phyloP scores from a whole-genome alignment of 2,888 invertebrate species.

The Oxytorus armatus region DNA sequence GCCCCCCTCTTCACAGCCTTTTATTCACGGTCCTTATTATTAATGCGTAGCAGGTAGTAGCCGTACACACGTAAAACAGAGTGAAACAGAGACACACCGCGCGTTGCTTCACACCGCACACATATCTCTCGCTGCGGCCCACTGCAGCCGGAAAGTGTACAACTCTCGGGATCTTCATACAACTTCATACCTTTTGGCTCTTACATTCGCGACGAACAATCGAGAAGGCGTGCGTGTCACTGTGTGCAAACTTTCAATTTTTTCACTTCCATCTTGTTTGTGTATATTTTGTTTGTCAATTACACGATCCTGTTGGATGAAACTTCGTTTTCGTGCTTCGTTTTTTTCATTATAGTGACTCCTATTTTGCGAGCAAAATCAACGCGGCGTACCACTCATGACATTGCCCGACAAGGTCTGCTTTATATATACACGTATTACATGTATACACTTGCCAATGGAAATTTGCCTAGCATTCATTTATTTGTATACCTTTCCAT shows the following conservation, averaged over 20 bases:
- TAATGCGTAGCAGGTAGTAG: too few relatives aligned
- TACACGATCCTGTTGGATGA: too few relatives aligned
- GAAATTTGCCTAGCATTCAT: conserved; percentile 1
- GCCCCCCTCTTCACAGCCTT: too few relatives aligned
- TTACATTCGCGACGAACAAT: too few relatives aligned
- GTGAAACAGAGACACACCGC: background rate
- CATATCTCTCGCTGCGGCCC: background rate
- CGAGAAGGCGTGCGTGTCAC: background rate
- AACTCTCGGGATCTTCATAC: background rate
- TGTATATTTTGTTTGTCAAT: conserved; percentile 23
- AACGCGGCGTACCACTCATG: conserved; percentile 57
- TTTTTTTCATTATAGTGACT: background rate
- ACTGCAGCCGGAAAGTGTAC: conserved; percentile 4
- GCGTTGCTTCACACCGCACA: background rate
- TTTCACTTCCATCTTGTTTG: conserved; percentile 59
- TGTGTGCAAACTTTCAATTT: conserved; percentile 29
- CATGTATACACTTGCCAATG: conserved; percentile 11
- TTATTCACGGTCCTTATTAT: too few relatives aligned
- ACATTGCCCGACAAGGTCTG: conserved; percentile 64
- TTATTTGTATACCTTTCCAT: background rate
- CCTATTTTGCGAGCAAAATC: conserved; percentile 27
- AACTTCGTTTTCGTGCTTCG: too few relatives aligned
- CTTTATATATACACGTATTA: conserved; percentile 8
- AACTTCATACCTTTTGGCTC: background rate
- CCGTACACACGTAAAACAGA: background rate